Base-by-base conservation (phyloP, 2,113 vertebrate species). In the Amphiprion ocellaris region DNA sequence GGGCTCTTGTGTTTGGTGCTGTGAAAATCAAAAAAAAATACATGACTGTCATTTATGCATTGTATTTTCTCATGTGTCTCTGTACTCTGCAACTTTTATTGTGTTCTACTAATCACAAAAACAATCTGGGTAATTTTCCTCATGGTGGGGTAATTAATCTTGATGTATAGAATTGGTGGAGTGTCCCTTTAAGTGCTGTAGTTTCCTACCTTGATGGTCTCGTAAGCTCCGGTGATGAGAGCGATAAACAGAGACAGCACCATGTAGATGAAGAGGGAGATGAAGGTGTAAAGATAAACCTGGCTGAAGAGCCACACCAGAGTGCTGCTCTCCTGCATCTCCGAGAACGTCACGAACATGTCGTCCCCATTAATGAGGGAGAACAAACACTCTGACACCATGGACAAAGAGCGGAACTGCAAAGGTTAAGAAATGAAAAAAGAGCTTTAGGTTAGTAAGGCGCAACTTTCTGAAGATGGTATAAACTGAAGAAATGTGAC, bases 191-290 rank as follows among this genome's bases (percentile, higher is more conserved):
- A 56, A 26, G 19, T 0, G 1, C 10, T 7, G 59, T 3, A 1
- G 47, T n/a, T n/a, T 17, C 61, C 69, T 78, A 98, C 98, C 97
- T 98, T 99, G 86, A 99, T 98, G 87, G 95, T 96, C 88, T 99
- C 97, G 0, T 98, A 99, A 60, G 97, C 97, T 5, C 98, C 97
- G 0, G 98, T 99, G 95, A 99, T 99, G 87, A 99, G 96, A 0
- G 97, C 97, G 1, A 99, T 98, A 88, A 99, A 99, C 84, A 99
- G 96, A 11, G 97, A 99, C 72, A 99, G 96, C 79, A 99, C 97
- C 97, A 99, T 98, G 94, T 98, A 99, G 93, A 99, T 98, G 93
- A 99, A 99, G 83, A 99, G 97, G 69, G 97, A 97, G 94, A 97
- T 98, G 95, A 98, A 99, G 83, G 95, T 95, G 93, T 98, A 99